Base-by-base conservation (phyloP, 2,888 invertebrate species). In the Dryobota labecula region DNA sequence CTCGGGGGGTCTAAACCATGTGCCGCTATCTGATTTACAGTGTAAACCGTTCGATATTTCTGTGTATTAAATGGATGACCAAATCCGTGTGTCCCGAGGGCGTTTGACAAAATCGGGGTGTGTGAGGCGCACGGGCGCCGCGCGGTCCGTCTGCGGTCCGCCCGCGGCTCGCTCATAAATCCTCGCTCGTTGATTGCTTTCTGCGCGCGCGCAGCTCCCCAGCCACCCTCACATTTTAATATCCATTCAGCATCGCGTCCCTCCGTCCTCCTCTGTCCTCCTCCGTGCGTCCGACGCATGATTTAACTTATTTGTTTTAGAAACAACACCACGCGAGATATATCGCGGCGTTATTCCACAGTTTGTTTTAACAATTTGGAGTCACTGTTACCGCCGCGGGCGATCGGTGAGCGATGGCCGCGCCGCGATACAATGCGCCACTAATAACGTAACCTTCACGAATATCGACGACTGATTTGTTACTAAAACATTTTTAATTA, bases 261-360 rank as follows among this genome's bases (percentile, higher is more conserved):
- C 70, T 56, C 66, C 41, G 27, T 82, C 78, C 47, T 61, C 78
- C 73, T 49, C 75, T 43, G 56, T 70, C 78, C 79, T 79, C 77
- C 73, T 68, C 72, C 57, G 30, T 77, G 62, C 47, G 88, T 62
- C 70, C 54, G 45, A 36, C 30, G 90, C 90, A 91, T 93, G 92
- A 93, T 93, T 93, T 92, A 93, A 92, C 86, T 92, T 94, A 92
- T 94, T 93, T 92, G 93, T 92, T 93, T 93, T 92, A 92, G 91
- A 91, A 90, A 87, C 91, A 90, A 90, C 88, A 88, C 86, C 90
- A 89, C 85, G 82, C 85, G 90, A 92, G 92, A 93, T 93, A 92
- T 92, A 93, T 93, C 90, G 88, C 90, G 86, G 90, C 90, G 90
- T 94, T 93, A 90, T 78, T 60, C 89, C 84, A 86, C 84, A 88